Evolutionary conservation across 2,888 invertebrate genomes (phyloP).

Genomic region (Macaria liturata): DNA sequence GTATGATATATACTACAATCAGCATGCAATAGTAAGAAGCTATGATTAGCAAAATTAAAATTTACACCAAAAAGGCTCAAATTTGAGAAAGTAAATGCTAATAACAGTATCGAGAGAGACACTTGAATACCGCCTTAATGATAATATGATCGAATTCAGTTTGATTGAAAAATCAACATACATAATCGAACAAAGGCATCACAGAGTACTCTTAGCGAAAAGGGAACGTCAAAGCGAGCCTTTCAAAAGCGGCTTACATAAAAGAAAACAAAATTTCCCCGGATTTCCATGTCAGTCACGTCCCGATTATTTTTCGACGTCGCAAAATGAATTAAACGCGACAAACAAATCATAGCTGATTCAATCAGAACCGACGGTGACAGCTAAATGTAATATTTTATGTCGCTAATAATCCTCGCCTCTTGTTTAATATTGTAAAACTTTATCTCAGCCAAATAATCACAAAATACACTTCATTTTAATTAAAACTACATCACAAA

Average conservation of each 20-base stretch:
- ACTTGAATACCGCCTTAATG: conserved; percentile 26
- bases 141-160: conserved; percentile 32
- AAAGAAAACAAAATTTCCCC: conserved; percentile 62
- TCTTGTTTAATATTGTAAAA: neutral
- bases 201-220: conserved; percentile 43
- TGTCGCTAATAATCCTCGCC: conserved; percentile 6
- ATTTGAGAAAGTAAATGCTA: too few species aligned
- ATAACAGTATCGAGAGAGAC: neutral
- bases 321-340: conserved; percentile 61
- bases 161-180: conserved; percentile 41
- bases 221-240: conserved; percentile 51
- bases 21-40: too few species aligned
- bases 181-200: conserved; percentile 47
- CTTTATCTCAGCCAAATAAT: too few species aligned
- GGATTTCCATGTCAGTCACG: conserved; percentile 72
- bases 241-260: conserved; percentile 56
- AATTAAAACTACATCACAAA: conserved; percentile 7
- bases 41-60: too few species aligned
- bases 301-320: conserved; percentile 52
- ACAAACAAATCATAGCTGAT: conserved; percentile 67
- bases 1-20: too few species aligned
- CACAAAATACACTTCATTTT: neutral
- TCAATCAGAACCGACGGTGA: conserved; percentile 51
- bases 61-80: too few species aligned
- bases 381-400: conserved; percentile 13